Evolutionary conservation across 2,888 invertebrate species (phyloP), one percentile per base, ranked within the genome.

Genomic region (Drosophila paracracens): DNA sequence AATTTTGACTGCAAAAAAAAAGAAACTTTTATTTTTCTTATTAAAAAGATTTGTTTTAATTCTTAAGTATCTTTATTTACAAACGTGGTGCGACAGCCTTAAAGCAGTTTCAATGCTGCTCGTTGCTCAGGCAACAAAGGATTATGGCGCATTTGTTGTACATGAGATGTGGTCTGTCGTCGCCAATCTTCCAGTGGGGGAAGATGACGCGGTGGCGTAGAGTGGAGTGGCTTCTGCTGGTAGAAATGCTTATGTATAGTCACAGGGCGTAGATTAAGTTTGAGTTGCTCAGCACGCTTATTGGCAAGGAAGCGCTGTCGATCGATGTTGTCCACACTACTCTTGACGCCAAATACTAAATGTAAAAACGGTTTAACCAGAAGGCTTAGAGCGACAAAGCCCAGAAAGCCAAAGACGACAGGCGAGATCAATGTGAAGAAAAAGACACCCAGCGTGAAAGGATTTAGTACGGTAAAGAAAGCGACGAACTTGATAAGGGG

Each of bases 391-490:
- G 82, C 91, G 5, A 88, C 76, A 50, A 92, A 92, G 50, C 92
- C 92, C 51, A 92, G 57, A 35, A 92, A 90, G 1, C 92, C 92
- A 57, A 92, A 92, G 36, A 91, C 89, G 1, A 84, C 86, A 0
- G 92, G 92, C 5, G 92, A 92, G 60, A 92, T 59, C 48, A 92
- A 67, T 1, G 92, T 83, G 51, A 92, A 92, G 4, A 92, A 78
- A 33, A 92, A 92, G 2, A 92, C 92, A 46, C 86, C 92, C 56
- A 92, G 50, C 0, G 92, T 92, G 29, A 92, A 92, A 10, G 92
- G 92, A 78, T 92, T 92, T 35, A 92, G 87, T 4, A 92, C 84
- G n/a, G 92, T 92, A 61, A 92, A 92, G 77, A 92, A 92, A 67
- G 89, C 92, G 11, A 92, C 78, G 51, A 92, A 92, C 36, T 92